Evolutionary conservation across 2,113 vertebrate genomes (phyloP), one percentile per base, ranked within the genome.

Genomic region (Cricetomys ansorgei): DNA sequence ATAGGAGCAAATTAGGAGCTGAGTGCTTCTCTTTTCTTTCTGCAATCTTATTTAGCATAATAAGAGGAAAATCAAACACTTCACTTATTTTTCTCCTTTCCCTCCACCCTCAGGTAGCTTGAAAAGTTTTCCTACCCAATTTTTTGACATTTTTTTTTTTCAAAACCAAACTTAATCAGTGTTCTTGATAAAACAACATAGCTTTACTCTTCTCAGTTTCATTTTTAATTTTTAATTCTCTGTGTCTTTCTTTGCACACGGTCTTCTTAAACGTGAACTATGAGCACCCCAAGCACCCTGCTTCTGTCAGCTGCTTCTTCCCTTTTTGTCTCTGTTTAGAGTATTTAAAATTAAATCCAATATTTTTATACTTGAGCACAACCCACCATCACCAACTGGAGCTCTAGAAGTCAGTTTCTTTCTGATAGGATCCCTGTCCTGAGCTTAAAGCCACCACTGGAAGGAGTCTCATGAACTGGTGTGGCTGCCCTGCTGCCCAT

Each of bases 1-100:
- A 96, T 73, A 88, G 93, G 93, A 94, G 92, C 85, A 81, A 94
- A 96, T 96, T 94, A 97, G 79, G 70, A 94, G 95, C 92, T 59
- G 90, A 92, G 80, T 76, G 94, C 89, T 40, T 96, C 65, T 72
- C 17, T 55, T 67, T 19, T 92, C 88, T 86, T 94, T 72, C 69
- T 95, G 45, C 89, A 94, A 92, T 89, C 64, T 87, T 29, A 62
- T 69, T 97, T 89, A 89, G 45, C 64, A 88, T 80, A 90, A 77
- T 88, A 79, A 96, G 70, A 92, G 79, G 57, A 89, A 96, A 94
- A 92, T 72, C 75, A 89, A 91, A 93, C 45, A 80, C 62, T 34
- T 6, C 95, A 34, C 62, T 11, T 37, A 0, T 85, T 93, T 89
- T 92, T 80, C 48, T 50, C 67, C n/a, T 81, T 92, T 75, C 81